These are phyloP conservation scores for Callospermophilus lateralis DNA, from an alignment of 2,113 vertebrate genomes.

Conservation along the genomic window DNA sequence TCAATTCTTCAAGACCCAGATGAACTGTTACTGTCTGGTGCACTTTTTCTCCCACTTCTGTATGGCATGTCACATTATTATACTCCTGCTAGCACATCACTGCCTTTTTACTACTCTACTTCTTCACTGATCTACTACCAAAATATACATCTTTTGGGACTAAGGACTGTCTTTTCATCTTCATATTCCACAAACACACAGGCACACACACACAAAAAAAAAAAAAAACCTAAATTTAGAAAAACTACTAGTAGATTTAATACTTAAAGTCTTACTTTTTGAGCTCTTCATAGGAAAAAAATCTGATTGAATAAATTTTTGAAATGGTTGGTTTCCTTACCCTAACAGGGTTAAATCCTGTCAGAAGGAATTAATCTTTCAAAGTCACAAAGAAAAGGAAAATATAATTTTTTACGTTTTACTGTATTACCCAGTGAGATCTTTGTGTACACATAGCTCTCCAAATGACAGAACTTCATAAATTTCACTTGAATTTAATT, in stretches of 20 bases:
- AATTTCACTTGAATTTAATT: conserved; percentile 77
- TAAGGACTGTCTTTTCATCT: neutral
- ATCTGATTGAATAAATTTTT: neutral
- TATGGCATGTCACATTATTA: neutral
- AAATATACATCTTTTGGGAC: neutral
- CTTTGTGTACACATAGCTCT: conserved; percentile 62
- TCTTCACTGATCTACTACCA: neutral
- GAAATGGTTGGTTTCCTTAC: conserved; percentile 39
- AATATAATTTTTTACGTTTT: conserved; percentile 54
- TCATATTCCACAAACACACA: neutral
- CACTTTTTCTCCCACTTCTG: neutral
- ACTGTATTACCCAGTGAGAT: conserved; percentile 40
- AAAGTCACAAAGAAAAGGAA: conserved; percentile 62
- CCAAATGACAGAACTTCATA: conserved; percentile 78
- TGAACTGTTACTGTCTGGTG: neutral
- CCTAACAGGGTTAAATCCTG: conserved; percentile 51
- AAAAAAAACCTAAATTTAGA: neutral
- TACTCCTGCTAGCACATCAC: neutral
- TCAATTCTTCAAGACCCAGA: neutral
- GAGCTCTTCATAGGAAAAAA: neutral
- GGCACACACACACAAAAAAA: too few species aligned
- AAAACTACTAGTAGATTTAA: neutral
- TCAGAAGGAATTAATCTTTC: conserved; percentile 48
- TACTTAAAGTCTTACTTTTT: conserved; percentile 34
- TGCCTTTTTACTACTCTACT: neutral